These are phyloP conservation scores for Mastigias papua DNA, from an alignment of 30 jellyfish, hydroid and myxozoan genomes.

Conservation along the genomic window DNA sequence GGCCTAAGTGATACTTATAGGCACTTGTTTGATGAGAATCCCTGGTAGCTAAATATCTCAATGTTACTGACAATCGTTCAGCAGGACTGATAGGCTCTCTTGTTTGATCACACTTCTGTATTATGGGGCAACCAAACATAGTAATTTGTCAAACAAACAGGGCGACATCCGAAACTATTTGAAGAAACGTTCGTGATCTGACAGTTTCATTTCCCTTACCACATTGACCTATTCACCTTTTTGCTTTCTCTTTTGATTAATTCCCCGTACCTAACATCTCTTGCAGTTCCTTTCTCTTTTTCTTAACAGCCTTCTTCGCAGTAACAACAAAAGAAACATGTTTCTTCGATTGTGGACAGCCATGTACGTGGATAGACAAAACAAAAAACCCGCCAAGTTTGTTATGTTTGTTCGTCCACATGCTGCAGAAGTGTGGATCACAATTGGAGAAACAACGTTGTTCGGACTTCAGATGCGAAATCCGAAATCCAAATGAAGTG, in stretches of 20 bases:
- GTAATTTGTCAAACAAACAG: conserved; percentile 1
- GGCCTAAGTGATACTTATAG: conserved; percentile 20
- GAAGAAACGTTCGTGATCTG: conserved; percentile 58
- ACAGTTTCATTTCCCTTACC: conserved; percentile 36
- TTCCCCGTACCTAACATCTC: conserved; percentile 57
- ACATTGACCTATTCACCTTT: conserved; percentile 36
- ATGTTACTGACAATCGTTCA: conserved; percentile 39
- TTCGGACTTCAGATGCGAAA: conserved; percentile 42
- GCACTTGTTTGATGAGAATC: conserved; percentile 54
- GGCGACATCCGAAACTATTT: conserved; percentile 51
- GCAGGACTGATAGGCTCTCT: conserved; percentile 35
- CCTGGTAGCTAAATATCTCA: conserved; percentile 53
- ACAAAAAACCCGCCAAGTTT: conserved; percentile 29
- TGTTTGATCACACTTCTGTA: not conserved
- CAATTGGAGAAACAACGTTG: conserved; percentile 34
- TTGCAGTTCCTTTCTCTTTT: conserved; percentile 25
- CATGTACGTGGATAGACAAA: not conserved
- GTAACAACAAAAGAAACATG: conserved; percentile 10
- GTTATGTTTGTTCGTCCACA: conserved; percentile 1
- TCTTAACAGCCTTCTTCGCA: conserved; percentile 27
- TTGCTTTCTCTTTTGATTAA: conserved; percentile 48
- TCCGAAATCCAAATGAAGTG: conserved; percentile 21
- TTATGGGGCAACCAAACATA: conserved; percentile 12
- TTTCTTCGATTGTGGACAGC: conserved; percentile 31
- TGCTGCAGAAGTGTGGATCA: conserved; percentile 46